Evolutionary conservation across 2,113 vertebrate genomes (phyloP).

Genomic region (Lamprotornis superbus): DNA sequence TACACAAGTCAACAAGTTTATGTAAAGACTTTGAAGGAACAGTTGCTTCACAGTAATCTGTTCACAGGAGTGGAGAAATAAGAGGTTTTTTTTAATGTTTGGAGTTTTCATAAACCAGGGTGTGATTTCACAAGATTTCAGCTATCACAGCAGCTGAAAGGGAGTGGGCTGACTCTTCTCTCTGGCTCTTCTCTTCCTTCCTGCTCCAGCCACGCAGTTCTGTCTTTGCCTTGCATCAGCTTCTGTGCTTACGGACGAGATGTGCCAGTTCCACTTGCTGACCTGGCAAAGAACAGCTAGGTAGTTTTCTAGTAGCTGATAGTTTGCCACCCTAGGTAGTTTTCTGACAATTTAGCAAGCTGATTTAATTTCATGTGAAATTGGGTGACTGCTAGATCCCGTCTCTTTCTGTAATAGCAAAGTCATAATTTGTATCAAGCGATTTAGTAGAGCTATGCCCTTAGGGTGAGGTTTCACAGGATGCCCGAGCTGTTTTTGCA

Average conservation of each 20-base stretch:
- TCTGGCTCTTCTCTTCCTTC: neutral
- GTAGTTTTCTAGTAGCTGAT: neutral
- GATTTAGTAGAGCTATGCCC: neutral
- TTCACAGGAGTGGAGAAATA: neutral
- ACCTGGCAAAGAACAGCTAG: neutral
- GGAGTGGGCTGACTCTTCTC: neutral
- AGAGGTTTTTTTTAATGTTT: neutral
- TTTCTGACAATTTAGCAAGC: neutral
- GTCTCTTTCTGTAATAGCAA: neutral
- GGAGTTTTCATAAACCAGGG: neutral
- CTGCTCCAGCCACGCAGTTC: rapidly evolving
- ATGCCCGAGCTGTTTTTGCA: neutral
- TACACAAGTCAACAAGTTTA: neutral
- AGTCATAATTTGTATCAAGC: neutral
- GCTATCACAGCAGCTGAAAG: neutral
- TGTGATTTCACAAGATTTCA: conserved; percentile 10
- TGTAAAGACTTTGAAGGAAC: neutral
- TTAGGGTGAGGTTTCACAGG: neutral
- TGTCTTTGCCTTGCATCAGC: neutral
- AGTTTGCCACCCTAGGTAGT: neutral
- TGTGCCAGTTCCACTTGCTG: neutral
- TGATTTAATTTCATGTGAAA: neutral
- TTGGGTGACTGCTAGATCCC: neutral
- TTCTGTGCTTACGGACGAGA: neutral
- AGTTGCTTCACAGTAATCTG: neutral